Percentiles rank a stretch among this genome's conserved stretches.
These are phyloP conservation scores for Vanessa cardui DNA, from an alignment of 2,888 invertebrate species.

Conservation along the genomic window DNA sequence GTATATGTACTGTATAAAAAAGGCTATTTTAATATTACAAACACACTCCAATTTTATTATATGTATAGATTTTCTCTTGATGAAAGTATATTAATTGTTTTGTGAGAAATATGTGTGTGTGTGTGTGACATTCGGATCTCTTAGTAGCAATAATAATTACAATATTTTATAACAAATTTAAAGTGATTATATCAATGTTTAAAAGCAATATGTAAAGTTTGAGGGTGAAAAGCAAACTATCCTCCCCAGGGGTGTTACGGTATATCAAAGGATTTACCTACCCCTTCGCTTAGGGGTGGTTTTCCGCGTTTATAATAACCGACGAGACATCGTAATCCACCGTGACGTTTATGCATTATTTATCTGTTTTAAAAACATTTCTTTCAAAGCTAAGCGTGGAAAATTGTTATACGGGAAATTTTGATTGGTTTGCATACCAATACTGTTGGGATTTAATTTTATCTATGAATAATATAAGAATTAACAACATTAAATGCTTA, in stretches of 20 bases:
- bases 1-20: too few relatives aligned
- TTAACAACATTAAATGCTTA: too few relatives aligned
- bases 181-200: slow-evolving; percentile 6
- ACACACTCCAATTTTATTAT: too few relatives aligned
- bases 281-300: slow-evolving; percentile 33
- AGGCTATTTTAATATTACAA: too few relatives aligned
- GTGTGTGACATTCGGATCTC: too few relatives aligned
- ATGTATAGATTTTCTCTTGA: too few relatives aligned
- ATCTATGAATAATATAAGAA: too few relatives aligned
- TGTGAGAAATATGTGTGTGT: too few relatives aligned
- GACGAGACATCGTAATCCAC: slow-evolving; percentile 11
- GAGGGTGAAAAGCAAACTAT: neutral
- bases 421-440: too few relatives aligned
- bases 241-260: slow-evolving; percentile 6
- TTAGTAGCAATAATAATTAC: too few relatives aligned
- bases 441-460: too few relatives aligned
- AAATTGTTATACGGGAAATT: neutral
- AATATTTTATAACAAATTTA: neutral
- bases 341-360: slow-evolving; percentile 8
- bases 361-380: neutral
- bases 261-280: slow-evolving; percentile 27
- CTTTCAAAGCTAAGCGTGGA: neutral
- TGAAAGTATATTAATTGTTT: too few relatives aligned
- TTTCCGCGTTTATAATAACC: slow-evolving; percentile 21
- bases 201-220: slow-evolving; percentile 4